These are phyloP conservation scores for Tetragonisca angustula DNA, from an alignment of 2,888 invertebrate species.

Conservation along the genomic window DNA sequence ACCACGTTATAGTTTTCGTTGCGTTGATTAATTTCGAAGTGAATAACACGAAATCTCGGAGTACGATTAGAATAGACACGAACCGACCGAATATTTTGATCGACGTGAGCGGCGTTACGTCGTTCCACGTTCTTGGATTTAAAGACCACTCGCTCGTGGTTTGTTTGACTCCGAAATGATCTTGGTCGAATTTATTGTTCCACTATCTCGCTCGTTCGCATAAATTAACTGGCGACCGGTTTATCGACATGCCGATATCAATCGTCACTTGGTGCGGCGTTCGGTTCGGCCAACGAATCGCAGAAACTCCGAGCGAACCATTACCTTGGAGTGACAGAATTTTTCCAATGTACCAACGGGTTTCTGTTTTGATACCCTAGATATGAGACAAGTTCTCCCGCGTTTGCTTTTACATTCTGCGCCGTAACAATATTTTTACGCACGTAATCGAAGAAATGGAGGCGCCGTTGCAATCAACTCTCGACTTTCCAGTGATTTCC, in stretches of 20 bases:
- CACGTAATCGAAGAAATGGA: no score
- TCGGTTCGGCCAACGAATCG: background rate
- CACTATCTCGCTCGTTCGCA: background rate
- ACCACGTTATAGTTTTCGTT: background rate
- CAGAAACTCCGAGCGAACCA: background rate
- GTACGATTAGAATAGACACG: background rate
- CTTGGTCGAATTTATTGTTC: background rate
- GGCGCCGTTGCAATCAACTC: no score
- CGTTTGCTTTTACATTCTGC: no score
- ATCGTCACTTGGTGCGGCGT: background rate
- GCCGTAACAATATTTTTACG: no score
- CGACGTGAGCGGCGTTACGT: background rate
- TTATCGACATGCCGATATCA: background rate
- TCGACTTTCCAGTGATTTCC: no score
- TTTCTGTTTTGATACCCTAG: no score
- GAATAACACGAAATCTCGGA: slow-evolving; percentile 2
- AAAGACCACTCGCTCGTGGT: background rate
- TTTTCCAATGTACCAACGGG: background rate
- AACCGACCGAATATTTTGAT: no score
- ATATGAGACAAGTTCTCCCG: no score
- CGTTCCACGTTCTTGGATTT: background rate
- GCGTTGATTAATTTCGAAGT: background rate
- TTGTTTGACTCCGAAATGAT: background rate
- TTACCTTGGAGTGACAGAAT: background rate
- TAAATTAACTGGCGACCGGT: slow-evolving; percentile 17